These are phyloP conservation scores for Tillus elongatus DNA, from an alignment of 2,888 invertebrate species.

Conservation along the genomic window DNA sequence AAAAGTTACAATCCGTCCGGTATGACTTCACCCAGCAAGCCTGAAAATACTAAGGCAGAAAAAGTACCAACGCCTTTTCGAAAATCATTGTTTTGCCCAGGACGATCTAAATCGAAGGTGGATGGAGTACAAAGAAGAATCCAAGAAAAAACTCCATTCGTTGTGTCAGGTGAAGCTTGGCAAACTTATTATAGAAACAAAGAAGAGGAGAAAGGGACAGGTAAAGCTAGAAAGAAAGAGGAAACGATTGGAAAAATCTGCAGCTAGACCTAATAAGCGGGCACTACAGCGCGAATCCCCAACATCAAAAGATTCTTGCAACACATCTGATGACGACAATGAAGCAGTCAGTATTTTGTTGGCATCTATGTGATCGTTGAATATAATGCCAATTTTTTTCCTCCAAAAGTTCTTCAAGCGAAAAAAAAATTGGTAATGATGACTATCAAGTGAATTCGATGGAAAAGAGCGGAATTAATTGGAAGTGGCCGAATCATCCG, in stretches of 20 bases:
- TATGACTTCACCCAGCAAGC: too few relatives aligned
- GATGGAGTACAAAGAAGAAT: neutral
- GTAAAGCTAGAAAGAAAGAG: neutral
- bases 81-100: neutral
- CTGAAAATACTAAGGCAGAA: too few relatives aligned
- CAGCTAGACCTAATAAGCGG: neutral
- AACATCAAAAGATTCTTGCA: conserved; percentile 1
- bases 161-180: neutral
- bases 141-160: conserved; percentile 3
- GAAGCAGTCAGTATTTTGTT: neutral
- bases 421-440: neutral
- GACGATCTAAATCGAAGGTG: neutral
- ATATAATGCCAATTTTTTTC: neutral
- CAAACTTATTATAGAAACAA: neutral
- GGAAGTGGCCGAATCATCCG: conserved; percentile 2
- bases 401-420: neutral
- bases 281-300: neutral
- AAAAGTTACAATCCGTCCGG: too few relatives aligned
- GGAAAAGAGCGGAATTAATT: conserved; percentile 5
- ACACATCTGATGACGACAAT: neutral
- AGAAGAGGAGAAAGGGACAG: conserved; percentile 4
- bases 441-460: neutral
- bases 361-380: conserved; percentile 1
- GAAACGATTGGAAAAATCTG: neutral
- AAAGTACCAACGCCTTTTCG: conserved; percentile 5